Evolutionary conservation across 2,113 vertebrate species (phyloP), one percentile per base, ranked within the genome.

Genomic region (Amphiprion percula): DNA sequence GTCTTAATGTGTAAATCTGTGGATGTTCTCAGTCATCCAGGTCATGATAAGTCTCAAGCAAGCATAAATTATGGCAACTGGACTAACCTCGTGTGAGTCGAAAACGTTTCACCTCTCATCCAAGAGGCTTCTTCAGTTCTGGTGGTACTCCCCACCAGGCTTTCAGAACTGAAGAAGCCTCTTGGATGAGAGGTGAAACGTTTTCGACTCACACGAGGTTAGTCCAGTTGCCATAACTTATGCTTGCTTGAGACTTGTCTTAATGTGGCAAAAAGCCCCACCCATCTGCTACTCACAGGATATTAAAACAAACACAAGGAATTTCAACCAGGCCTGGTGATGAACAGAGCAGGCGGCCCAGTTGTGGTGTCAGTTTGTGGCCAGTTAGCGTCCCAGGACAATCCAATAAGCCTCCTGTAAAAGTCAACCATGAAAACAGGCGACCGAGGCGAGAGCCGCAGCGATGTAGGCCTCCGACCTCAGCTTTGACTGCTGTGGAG

Each of bases 341-440:
- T 14, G 52, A 54, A 12, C 50, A 56, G 62, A 69, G 74, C 50
- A 19, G 73, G 37, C 56, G 10, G 77, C 39, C 71, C 33, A 30
- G 77, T 46, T 47, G 17, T n/a, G 17, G 79, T 77, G 73, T 86
- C 68, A 55, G 67, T 55, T 16, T 78, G 82, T 77, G 84, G 82
- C 49, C 61, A 46, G 84, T 67, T 52, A 41, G 56, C 54, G 21
- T 68, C 82, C 53, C 28, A 61, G 55, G 71, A 75, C 76, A 47
- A 81, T 74, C 67, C 67, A 82, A 53, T 82, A 68, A 86, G 52
- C 47, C 67, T 68, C 21, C 54, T 46, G 10, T 83, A 79, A 90
- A 81, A 86, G 72, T 58, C 50, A 11, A 19, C 56, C 10, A 10
- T 69, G 54, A 72, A 75, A 79, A 71, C 26, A 63, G 49, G 26